Conservation (phyloP, 2,797 vertebrate genomes). For the Ammospiza maritima region DNA sequence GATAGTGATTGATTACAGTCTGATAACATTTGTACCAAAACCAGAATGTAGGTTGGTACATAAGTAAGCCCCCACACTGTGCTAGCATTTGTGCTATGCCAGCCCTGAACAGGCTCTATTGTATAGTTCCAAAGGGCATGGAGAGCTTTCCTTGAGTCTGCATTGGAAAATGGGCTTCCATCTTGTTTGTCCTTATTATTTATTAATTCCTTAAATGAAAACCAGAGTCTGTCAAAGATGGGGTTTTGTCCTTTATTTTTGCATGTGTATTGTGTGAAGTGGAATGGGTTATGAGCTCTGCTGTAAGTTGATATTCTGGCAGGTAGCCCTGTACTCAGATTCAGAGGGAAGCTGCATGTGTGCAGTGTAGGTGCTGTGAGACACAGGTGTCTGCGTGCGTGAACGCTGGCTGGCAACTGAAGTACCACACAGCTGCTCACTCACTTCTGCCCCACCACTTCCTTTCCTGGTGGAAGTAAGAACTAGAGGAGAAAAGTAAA, state of each 20-base stretch:
- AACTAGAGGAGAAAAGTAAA: not conserved
- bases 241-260: not conserved
- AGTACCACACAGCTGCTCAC: not conserved
- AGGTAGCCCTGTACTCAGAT: not conserved
- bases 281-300: not conserved
- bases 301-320: not conserved
- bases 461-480: not conserved
- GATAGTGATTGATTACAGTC: not conserved
- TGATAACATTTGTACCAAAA: not conserved
- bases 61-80: not conserved
- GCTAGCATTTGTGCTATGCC: not conserved
- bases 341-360: not conserved
- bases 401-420: fast-evolving
- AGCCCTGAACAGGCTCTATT: fast-evolving
- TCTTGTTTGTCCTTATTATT: not conserved
- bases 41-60: not conserved
- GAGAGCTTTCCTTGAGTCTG: not conserved
- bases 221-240: not conserved
- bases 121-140: fast-evolving
- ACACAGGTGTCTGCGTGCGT: not conserved
- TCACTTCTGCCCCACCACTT: not conserved
- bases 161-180: not conserved
- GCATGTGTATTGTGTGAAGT: not conserved
- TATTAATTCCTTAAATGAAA: not conserved
- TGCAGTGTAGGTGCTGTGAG: not conserved